Base-by-base conservation (phyloP, 1,140 invertebrate species). In the Myzus persicae region DNA sequence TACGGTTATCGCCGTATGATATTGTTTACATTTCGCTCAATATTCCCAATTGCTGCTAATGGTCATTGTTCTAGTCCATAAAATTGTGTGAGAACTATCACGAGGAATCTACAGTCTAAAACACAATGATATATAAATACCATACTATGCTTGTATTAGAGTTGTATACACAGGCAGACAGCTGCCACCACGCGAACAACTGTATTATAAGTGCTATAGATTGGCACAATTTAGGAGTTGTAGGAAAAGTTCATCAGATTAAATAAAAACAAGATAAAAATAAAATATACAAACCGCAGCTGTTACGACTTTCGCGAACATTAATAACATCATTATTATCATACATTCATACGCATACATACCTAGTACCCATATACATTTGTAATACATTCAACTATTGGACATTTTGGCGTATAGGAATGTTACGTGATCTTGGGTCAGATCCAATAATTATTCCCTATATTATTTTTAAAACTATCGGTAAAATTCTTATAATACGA, bases 31-130 rank as follows among this genome's bases (percentile, higher is more conserved):
- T 90, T 54, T 44, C 24, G 40, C 24, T 59, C 48, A 38, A 90
- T 90, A 90, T 59, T 90, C 48, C 11, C 88, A 90, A 90, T 59
- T 90, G 48, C 44, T 38, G 1, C 59, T 22, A 51, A 89, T 42
- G 36, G 26, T 59, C 24, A 90, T 59, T 59, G 38, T 90, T 59
- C 88, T 59, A 59, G 51, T 40, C 44, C 36, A 59, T 40, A 18
- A 36, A 59, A 90, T 59, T 59, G 38, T 59, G 24, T 40, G 51
- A 59, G 51, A 90, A 48, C 51, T 51, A 5, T 42, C 48, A 18
- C 38, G 51, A 6, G 26, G 36, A 59, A 22, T 48, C 46, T 18
- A 42, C 81, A 24, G 31, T 31, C 26, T 85, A 85, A 67, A 67
- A 76, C 59, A 76, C 31, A 76, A 76, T 76, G 59, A n/a, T 76